Conservation (phyloP, 2,113 vertebrate genomes). For the Formicarius rufipectus region DNA sequence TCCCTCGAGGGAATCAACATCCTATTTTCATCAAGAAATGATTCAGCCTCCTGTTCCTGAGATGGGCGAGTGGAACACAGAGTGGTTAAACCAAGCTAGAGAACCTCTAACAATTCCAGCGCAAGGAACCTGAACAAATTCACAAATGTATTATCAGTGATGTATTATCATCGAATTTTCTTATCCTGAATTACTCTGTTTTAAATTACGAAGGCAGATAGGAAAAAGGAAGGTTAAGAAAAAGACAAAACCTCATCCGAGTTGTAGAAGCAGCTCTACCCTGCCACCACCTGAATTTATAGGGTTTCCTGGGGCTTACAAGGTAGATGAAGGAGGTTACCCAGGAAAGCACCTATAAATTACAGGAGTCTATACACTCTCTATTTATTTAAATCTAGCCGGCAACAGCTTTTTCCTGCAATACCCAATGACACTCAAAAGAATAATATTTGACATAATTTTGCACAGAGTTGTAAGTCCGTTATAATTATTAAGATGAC, state of each 20-base stretch:
- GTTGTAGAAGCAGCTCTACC: not conserved
- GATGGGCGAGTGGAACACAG: not conserved
- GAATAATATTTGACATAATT: not conserved
- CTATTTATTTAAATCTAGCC: not conserved
- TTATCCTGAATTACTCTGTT: not conserved
- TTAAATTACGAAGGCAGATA: not conserved
- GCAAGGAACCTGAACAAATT: not conserved
- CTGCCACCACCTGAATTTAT: not conserved
- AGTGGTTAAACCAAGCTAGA: not conserved
- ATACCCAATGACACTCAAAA: not conserved
- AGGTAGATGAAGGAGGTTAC: not conserved
- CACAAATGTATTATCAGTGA: not conserved
- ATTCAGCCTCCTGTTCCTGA: not conserved
- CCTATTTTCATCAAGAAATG: not conserved
- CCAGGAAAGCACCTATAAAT: not conserved
- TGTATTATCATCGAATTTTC: rapidly evolving
- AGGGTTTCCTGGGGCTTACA: not conserved
- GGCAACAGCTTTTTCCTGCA: not conserved
- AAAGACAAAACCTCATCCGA: not conserved
- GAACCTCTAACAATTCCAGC: not conserved
- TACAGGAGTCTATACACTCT: not conserved
- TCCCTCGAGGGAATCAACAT: not conserved
- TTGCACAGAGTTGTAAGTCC: not conserved
- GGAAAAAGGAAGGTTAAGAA: not conserved
- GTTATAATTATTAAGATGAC: not conserved